phyloP scores from a whole-genome alignment of 30 jellyfish, hydroid and myxozoan species.

The Euphysa ruthae region DNA sequence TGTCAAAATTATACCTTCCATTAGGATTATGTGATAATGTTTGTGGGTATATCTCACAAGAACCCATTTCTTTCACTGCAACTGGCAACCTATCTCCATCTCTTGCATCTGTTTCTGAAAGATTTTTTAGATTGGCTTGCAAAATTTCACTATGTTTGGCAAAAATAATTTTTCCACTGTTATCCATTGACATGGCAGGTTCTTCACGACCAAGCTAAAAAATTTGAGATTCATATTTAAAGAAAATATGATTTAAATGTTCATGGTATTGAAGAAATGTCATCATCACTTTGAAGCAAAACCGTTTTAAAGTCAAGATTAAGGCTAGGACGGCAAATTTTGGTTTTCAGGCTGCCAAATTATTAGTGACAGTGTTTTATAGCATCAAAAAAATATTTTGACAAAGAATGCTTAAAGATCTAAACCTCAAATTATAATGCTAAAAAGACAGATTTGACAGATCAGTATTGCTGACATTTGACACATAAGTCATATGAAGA shows the following conservation, averaged over 20 bases:
- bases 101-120: constrained; percentile 70
- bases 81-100: constrained; percentile 97
- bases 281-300: background rate
- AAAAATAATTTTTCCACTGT: constrained; percentile 83
- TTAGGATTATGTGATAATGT: constrained; percentile 88
- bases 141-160: constrained; percentile 90
- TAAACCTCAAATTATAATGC: too few species aligned
- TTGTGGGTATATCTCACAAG: constrained; percentile 97
- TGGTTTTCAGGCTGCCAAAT: too few species aligned
- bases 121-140: constrained; percentile 84
- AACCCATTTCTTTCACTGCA: constrained; percentile 94
- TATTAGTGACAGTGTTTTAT: too few species aligned
- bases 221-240: background rate
- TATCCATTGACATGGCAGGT: constrained; percentile 98
- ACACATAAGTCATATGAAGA: too few species aligned
- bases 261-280: background rate
- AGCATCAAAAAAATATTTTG: too few species aligned
- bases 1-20: constrained; percentile 56
- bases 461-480: too few species aligned
- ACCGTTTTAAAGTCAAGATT: too few species aligned
- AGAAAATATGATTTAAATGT: too few species aligned
- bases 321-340: too few species aligned
- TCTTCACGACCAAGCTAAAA: constrained; percentile 92
- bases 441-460: too few species aligned
- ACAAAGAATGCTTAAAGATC: too few species aligned